Evolutionary conservation across 2,797 vertebrate genomes (phyloP), one percentile per base, ranked within the genome.

Genomic region (Potorous gilbertii): DNA sequence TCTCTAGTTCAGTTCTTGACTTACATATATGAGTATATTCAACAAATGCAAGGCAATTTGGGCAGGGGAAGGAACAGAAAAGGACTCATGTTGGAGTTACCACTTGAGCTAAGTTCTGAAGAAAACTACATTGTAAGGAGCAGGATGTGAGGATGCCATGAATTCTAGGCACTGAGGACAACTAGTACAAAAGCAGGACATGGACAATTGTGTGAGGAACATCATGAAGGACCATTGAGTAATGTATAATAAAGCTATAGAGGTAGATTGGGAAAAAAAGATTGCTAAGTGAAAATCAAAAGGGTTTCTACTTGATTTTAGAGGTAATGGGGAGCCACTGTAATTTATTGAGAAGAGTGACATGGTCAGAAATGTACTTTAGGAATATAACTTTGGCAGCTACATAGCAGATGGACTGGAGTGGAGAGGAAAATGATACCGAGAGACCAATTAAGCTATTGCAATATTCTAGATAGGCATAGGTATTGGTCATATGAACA

Each of bases 81-180:
- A 94, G 62, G 14, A 40, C 93, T 94, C 18, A 21, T 10, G 50
- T 18, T 50, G 21, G 29, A 87, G 31, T 74, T 54, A 55, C 55
- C 52, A 31, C 14, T 52, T 74, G 66, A 93, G 31, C 6, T 92
- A 59, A 24, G 40, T 56, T 96, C 90, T 92, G 55, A 91, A 95
- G 91, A 52, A 59, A 96, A 55, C 14, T 55, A 8, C n/a, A 40
- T 74, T 74, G 66, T 74, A 40, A 74, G 31, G 40, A 46, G 74
- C 2, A 81, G 21, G 40, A 9, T 10, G 9, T 81, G 40, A 46
- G 40, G 3, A 46, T 46, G 18, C n/a, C 16, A 21, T 74, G 18
- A 0, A 46, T 46, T 81, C 74, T 24, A 74, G 0, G 40, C 2
- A 46, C 40, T 81, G 40, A 21, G 8, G 11, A 24, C 40, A 81